Conservation (phyloP, 2,797 vertebrate genomes). For the Sebastes kiyomatsui region DNA sequence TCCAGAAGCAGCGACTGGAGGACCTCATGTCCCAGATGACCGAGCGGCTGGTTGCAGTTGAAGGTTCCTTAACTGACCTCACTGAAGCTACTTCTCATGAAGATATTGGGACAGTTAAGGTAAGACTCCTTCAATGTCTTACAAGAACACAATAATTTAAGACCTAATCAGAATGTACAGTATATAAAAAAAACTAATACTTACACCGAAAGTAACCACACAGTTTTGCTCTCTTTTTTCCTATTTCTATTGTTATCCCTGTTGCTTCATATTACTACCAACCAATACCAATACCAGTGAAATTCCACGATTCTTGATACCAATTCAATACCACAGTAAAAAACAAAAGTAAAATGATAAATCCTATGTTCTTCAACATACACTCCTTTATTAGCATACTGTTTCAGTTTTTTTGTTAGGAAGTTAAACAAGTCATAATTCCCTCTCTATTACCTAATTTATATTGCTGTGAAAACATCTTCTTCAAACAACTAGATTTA, state of each 20-base stretch:
- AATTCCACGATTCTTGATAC: too few relatives aligned
- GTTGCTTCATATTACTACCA: not conserved
- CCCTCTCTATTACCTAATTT: too few relatives aligned
- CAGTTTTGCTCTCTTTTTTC: not conserved
- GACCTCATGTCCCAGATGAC: constrained; percentile 86
- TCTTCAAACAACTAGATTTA: too few relatives aligned
- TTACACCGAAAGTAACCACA: not conserved
- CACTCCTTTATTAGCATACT: too few relatives aligned
- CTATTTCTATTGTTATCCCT: not conserved
- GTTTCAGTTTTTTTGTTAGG: too few relatives aligned
- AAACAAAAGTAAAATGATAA: too few relatives aligned
- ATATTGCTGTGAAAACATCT: too few relatives aligned
- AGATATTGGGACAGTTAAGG: constrained; percentile 89
- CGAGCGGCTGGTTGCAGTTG: constrained; percentile 82
- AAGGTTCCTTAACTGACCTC: constrained; percentile 85
- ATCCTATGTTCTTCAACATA: too few relatives aligned
- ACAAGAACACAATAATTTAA: not conserved
- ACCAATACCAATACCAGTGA: too few relatives aligned
- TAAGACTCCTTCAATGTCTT: constrained; percentile 31
- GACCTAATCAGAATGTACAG: not conserved
- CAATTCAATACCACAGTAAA: too few relatives aligned
- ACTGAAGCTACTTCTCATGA: constrained; percentile 81
- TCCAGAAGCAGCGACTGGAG: constrained; percentile 88
- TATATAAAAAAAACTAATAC: not conserved
- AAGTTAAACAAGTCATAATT: too few relatives aligned